Base-by-base conservation (phyloP, 2,113 vertebrate genomes). In the Paraplagusia blochii region DNA sequence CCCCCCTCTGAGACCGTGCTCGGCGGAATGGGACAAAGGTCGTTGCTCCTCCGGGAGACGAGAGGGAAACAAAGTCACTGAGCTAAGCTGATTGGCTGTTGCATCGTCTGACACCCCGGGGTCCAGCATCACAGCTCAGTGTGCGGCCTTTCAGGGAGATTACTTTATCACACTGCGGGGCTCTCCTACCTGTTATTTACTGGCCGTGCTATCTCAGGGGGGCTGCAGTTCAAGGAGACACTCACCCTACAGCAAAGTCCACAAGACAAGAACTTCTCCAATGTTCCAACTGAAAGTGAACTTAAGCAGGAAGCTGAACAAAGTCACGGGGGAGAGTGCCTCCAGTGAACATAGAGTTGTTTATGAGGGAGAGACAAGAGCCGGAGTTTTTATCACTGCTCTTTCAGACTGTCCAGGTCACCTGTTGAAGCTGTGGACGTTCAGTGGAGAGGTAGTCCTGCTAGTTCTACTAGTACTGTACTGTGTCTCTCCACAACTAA, bases 1-100 rank as follows among this genome's bases (percentile, higher is more conserved):
- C 66, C 52, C 69, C 59, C 76, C 50, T 71, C 69, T 12, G 72
- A 33, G 79, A 56, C 82, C 69, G 1, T 53, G 49, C 67, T 43
- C 43, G 64, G 65, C 58, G 62, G 69, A 68, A 75, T 45, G 55
- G 60, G 73, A 72, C 33, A 15, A 76, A 85, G 77, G 79, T 76
- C 69, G 59, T 58, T 53, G 44, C 58, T 76, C 77, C 69, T 10
- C 17, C 15, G 51, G 79, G 77, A 82, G 68, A 59, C 58, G 11
- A 50, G 59, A 49, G 38, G 38, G 34, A 44, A 66, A 49, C 48
- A 66, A 40, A 40, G 38, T 40, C 38, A 40, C 38, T 13, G 13
- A 40, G 38, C 13, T 40, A 40, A 40, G 71, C 74, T 66, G 72
- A 80, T 76, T 47, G 66, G 66, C 58, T 63, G 45, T 50, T 44